Evolutionary conservation across 2,113 vertebrate genomes (phyloP).

Genomic region (Accipiter cooperii): DNA sequence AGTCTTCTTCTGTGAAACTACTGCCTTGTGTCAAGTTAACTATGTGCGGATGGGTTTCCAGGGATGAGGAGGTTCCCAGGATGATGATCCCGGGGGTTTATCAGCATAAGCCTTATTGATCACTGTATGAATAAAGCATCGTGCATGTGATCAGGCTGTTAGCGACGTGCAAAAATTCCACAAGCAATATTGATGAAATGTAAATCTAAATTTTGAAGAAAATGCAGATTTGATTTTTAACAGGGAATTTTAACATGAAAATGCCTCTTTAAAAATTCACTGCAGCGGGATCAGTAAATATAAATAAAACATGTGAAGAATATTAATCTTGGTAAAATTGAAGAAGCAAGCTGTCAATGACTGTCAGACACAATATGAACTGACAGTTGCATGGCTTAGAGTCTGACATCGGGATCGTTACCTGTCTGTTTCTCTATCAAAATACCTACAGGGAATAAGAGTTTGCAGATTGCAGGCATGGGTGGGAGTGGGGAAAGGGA

Average conservation of each 20-base stretch:
- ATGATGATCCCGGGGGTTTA: neutral
- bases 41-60: neutral
- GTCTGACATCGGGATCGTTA: conserved; percentile 55
- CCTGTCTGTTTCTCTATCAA: conserved; percentile 59
- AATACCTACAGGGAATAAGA: conserved; percentile 53
- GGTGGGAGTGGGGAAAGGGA: conserved; percentile 19
- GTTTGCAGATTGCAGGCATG: conserved; percentile 50
- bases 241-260: neutral
- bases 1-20: neutral
- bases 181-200: neutral
- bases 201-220: neutral
- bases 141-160: neutral
- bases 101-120: neutral
- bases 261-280: conserved; percentile 14
- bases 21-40: neutral
- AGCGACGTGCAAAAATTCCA: neutral
- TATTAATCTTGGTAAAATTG: conserved; percentile 64
- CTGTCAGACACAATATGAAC: conserved; percentile 58
- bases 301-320: conserved; percentile 49
- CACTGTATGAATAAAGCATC: neutral
- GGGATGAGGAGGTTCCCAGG: neutral
- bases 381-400: conserved; percentile 55
- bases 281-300: conserved; percentile 33
- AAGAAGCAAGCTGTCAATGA: conserved; percentile 61
- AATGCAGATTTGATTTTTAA: conserved; percentile 1